These are phyloP conservation scores for Scopus umbretta DNA, from an alignment of 2,113 vertebrate species.

Conservation along the genomic window DNA sequence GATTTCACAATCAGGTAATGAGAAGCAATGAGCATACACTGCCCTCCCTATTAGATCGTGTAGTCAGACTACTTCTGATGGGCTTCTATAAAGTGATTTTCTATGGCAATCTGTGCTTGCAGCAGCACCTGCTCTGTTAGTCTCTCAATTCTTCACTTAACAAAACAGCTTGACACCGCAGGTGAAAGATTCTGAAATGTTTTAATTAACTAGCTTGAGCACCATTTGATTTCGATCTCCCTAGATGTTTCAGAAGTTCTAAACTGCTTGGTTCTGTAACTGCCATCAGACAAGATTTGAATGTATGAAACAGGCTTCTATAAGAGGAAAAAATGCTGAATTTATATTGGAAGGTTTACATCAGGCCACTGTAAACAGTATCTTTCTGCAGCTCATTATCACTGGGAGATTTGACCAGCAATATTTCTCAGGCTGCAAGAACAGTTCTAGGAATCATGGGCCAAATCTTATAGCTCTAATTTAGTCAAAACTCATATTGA, in stretches of 20 bases:
- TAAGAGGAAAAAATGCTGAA: neutral
- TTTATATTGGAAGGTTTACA: neutral
- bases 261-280: neutral
- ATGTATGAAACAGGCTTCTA: neutral
- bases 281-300: constrained; percentile 19
- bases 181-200: constrained; percentile 64
- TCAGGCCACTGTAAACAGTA: neutral
- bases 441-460: neutral
- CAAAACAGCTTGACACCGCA: constrained; percentile 50
- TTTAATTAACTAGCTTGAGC: constrained; percentile 62
- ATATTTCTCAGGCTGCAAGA: neutral
- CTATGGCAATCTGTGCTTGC: constrained; percentile 32
- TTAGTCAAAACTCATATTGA: neutral
- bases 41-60: constrained; percentile 58
- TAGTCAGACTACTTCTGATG: constrained; percentile 38
- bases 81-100: constrained; percentile 43
- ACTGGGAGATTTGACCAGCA: neutral
- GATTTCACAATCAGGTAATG: constrained; percentile 40
- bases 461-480: neutral
- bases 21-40: constrained; percentile 38
- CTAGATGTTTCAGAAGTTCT: constrained; percentile 24
- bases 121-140: constrained; percentile 45
- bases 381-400: neutral
- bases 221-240: constrained; percentile 50
- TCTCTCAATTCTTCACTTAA: constrained; percentile 38